These are phyloP conservation scores for Idris sp. DNA, from an alignment of 1,140 invertebrate genomes.

Conservation along the genomic window DNA sequence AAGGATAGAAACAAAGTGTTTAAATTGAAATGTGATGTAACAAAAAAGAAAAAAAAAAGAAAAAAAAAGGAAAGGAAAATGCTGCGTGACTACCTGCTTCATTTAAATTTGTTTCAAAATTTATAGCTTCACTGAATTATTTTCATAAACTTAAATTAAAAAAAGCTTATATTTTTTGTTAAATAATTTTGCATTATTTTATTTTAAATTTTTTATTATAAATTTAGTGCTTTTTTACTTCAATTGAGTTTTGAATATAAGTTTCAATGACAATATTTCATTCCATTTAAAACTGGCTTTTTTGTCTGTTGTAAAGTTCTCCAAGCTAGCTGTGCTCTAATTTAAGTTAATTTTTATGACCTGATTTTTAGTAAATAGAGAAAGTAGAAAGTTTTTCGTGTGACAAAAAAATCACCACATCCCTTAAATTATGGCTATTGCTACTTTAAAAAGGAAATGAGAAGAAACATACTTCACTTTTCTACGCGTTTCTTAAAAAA, in stretches of 20 bases:
- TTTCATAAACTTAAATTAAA: conserved; percentile 6
- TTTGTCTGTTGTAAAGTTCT: background rate
- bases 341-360: conserved; percentile 15
- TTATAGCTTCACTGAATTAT: conserved; percentile 10
- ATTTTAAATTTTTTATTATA: no score
- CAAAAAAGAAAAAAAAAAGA: no score
- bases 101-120: conserved; percentile 9
- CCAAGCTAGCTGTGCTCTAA: background rate
- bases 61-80: no score
- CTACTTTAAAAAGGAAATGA: conserved; percentile 18
- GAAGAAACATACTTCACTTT: conserved; percentile 16
- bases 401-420: conserved; percentile 26
- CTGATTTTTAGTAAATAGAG: conserved; percentile 22
- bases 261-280: no score
- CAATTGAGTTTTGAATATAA: no score
- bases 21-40: conserved; percentile 67
- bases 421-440: conserved; percentile 3
- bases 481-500: conserved; percentile 13
- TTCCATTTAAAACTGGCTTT: no score
- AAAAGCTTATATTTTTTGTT: no score
- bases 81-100: conserved; percentile 31
- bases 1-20: conserved; percentile 29
- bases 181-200: no score
- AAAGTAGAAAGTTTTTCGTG: conserved; percentile 38
- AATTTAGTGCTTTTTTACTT: no score